Percentiles rank a stretch among this genome's conserved stretches.
Evolutionary conservation across 2,888 invertebrate genomes (phyloP).

Genomic region (Pseudococcus viburni): DNA sequence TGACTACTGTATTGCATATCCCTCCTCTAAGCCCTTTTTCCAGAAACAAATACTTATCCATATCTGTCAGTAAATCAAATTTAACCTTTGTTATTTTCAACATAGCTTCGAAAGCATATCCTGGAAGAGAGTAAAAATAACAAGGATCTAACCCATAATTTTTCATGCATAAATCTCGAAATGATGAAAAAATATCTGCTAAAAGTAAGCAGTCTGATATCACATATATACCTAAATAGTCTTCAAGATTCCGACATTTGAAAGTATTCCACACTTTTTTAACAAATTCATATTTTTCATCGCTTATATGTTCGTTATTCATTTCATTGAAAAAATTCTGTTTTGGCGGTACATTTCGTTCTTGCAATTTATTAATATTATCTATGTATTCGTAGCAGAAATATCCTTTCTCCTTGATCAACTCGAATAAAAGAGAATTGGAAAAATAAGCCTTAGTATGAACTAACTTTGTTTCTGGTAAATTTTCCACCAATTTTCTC

Average conservation of each 20-base stretch:
- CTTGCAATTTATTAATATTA: constrained; percentile 8
- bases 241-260: constrained; percentile 13
- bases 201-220: constrained; percentile 28
- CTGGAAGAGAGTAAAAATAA: constrained; percentile 42
- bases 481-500: neutral
- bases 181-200: constrained; percentile 37
- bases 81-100: constrained; percentile 48
- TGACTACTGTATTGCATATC: neutral
- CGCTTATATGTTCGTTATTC: constrained; percentile 67
- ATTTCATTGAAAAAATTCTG: constrained; percentile 65
- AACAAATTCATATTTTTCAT: constrained; percentile 43
- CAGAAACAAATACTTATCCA: constrained; percentile 43
- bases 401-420: constrained; percentile 22
- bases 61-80: constrained; percentile 54
- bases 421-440: neutral
- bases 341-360: neutral
- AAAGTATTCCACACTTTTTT: constrained; percentile 18
- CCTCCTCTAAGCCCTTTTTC: constrained; percentile 49
- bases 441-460: neutral
- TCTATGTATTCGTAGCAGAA: constrained; percentile 40
- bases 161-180: constrained; percentile 11
- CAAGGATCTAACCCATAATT: constrained; percentile 53
- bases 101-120: constrained; percentile 31
- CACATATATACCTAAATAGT: constrained; percentile 28
- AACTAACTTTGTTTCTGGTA: neutral